Percentiles rank a stretch among this genome's conserved stretches.
These are phyloP conservation scores for Darevskia nairensis DNA, from an alignment of 2,797 vertebrate genomes.

Conservation along the genomic window DNA sequence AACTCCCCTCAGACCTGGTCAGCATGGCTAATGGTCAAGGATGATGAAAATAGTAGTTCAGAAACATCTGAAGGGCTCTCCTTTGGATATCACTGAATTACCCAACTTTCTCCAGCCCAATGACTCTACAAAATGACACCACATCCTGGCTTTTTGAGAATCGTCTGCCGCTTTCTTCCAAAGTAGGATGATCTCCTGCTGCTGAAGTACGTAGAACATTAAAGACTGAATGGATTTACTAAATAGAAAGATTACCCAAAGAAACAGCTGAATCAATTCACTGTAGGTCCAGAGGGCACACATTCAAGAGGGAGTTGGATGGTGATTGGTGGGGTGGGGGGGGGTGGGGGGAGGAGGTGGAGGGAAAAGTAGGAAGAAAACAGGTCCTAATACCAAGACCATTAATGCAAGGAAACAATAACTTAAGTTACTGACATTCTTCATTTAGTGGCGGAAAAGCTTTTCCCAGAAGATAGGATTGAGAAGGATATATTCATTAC, in stretches of 20 bases:
- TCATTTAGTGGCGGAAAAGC: background rate
- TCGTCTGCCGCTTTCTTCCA: background rate
- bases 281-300: slow-evolving; percentile 5
- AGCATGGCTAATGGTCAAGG: no score
- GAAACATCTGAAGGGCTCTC: no score
- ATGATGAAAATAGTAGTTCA: no score
- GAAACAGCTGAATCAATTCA: slow-evolving; percentile 13
- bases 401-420: slow-evolving; percentile 28
- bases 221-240: slow-evolving; percentile 25
- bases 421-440: slow-evolving; percentile 27
- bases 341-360: no score
- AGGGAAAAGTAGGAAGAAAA: background rate
- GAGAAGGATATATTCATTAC: slow-evolving; percentile 46
- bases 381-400: background rate
- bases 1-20: no score
- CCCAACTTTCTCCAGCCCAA: background rate
- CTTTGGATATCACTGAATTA: background rate
- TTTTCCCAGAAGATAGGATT: slow-evolving; percentile 24
- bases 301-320: background rate
- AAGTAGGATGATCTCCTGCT: background rate
- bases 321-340: rapidly evolving
- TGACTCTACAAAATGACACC: background rate
- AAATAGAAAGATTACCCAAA: slow-evolving; percentile 10
- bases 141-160: background rate
- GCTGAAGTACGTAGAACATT: background rate